Percentiles rank a stretch among this genome's conserved stretches.
These are phyloP conservation scores for Callorhinus ursinus DNA, from an alignment of 2,113 vertebrate genomes.

Conservation along the genomic window DNA sequence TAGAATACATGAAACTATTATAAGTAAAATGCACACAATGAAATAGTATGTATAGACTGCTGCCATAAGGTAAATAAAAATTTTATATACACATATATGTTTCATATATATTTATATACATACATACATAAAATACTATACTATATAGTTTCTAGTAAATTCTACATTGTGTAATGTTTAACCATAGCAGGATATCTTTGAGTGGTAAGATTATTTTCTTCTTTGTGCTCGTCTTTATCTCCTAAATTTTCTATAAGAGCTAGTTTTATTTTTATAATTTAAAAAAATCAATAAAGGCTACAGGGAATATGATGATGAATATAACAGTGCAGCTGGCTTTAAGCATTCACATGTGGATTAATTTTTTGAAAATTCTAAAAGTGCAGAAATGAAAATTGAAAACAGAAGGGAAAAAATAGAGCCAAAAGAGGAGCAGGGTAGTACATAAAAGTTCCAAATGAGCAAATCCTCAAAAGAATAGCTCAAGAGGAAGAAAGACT, in stretches of 20 bases:
- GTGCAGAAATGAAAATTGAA: constrained; percentile 70
- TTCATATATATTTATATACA: not conserved
- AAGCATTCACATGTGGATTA: constrained; percentile 36
- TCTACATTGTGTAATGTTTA: not conserved
- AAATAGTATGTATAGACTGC: not conserved
- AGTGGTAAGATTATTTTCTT: constrained; percentile 34
- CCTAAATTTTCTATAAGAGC: not conserved
- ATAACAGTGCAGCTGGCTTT: constrained; percentile 8
- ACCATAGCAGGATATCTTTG: not conserved
- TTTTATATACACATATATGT: not conserved
- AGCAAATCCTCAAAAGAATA: constrained; percentile 60
- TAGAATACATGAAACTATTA: not conserved
- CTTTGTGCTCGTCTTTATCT: constrained; percentile 54
- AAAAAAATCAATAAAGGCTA: constrained; percentile 3
- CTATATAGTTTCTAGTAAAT: not conserved
- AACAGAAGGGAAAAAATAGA: constrained; percentile 61
- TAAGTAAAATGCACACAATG: constrained; percentile 23
- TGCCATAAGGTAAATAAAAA: not conserved
- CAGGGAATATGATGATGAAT: constrained; percentile 31
- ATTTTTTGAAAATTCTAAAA: constrained; percentile 67
- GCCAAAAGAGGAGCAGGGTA: constrained; percentile 68
- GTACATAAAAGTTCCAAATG: constrained; percentile 50
- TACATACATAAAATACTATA: not conserved
- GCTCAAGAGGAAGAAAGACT: constrained; percentile 34
- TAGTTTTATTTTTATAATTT: constrained; percentile 59